Evolutionary conservation across 2,797 vertebrate species (phyloP), one percentile per base, ranked within the genome.

Genomic region (Peromyscus aztecus): DNA sequence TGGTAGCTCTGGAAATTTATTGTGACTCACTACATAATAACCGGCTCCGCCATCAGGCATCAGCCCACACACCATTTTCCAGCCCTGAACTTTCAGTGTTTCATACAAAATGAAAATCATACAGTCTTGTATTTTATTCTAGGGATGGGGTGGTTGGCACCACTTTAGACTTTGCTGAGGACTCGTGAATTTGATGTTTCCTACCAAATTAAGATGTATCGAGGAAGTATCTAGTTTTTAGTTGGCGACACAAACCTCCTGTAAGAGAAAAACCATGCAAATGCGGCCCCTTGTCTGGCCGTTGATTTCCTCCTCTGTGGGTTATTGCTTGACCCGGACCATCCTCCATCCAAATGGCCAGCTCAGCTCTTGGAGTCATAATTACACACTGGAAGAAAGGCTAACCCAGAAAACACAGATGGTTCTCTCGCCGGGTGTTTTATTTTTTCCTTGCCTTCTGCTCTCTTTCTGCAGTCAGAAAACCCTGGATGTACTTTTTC

Each of bases 31-130:
- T 97, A 89, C 97, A 98, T 98, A 98, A 99, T 98, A 98, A 98
- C 97, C 61, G 97, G 97, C 98, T 98, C 75, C 96, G 97, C 98
- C 98, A 98, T 98, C 98, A 98, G 98, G 96, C 97, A 98, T 96
- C 98, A 97, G 97, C 98, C 98, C 98, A 98, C 98, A 98, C 98
- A 98, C 92, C 94, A 98, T 97, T 99, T 99, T 98, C 98, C 98
- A 98, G 97, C 96, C 98, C 98, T 98, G 97, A 98, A 98, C 97
- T 98, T 97, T 97, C 97, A 98, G 97, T 98, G 98, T 98, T 98
- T 98, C 94, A 96, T 95, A 97, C 97, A 96, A 98, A 98, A 98
- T 97, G 98, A 98, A 98, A 98, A 98, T 97, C 96, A 97, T 96
- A 93, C n/a, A 78, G 71, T 57, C 73, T 93, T 95, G 49, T 73